Conservation (phyloP, 2,797 vertebrate genomes). For the Crossoptilon crossoptilon region DNA sequence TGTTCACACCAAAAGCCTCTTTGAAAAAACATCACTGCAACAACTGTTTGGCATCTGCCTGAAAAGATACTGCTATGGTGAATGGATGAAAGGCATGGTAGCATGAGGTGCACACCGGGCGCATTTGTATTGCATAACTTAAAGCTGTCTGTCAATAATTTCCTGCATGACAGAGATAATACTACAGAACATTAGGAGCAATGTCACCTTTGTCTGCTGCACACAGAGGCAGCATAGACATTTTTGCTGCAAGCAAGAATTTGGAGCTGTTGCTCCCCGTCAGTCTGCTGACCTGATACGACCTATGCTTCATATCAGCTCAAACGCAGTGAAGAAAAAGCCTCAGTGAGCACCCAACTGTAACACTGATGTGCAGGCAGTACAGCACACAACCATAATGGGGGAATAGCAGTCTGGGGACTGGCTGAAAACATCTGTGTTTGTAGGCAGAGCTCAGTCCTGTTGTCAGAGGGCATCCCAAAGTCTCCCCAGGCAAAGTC, state of each 20-base stretch:
- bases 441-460: neutral
- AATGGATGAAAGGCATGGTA: neutral
- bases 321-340: neutral
- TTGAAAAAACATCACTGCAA: neutral
- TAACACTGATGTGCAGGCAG: fast-evolving
- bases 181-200: neutral
- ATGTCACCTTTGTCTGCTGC: neutral
- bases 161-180: neutral
- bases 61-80: neutral
- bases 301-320: neutral
- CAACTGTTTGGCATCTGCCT: neutral
- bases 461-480: neutral
- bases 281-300: neutral
- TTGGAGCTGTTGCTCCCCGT: neutral
- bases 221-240: neutral
- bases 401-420: neutral
- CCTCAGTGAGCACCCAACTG: neutral
- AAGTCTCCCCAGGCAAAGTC: neutral
- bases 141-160: neutral
- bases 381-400: fast-evolving
- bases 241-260: neutral
- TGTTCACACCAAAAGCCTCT: neutral
- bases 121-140: neutral
- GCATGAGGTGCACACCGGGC: neutral
- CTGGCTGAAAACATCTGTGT: neutral